Evolutionary conservation across 2,888 invertebrate genomes (phyloP), one percentile per base, ranked within the genome.

Genomic region (Teleogryllus oceanicus): DNA sequence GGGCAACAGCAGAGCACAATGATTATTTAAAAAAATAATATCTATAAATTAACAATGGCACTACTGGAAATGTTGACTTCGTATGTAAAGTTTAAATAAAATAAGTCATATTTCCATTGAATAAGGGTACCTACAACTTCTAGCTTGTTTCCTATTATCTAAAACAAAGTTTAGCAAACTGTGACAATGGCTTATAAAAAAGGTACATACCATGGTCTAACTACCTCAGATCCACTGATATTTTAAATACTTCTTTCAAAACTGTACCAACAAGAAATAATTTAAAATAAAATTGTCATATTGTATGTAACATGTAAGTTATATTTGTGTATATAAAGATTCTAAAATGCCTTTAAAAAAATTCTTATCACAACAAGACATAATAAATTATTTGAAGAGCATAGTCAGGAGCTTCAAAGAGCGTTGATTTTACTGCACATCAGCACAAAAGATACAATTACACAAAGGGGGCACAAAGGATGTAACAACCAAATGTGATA

Each of bases 271-370:
- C 62, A 62, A 18, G 62, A 62, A 62, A n/a, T 62, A 62, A 62
- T 62, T 62, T 18, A n/a, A 62, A 62, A 62, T 62, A 62, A 62
- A 62, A 62, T 62, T 62, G 62, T 62, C 62, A 62, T 62, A 62
- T 62, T 18, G n/a, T 62, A 11, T 24, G 49, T 77, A 13, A 12
- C n/a, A 49, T 51, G 16, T 77, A 77, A 50, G 49, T 77, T 77
- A 50, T 78, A 78, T n/a, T 78, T n/a, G 50, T 77, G 51, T 51
- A 51, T 78, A 51, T 50, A 78, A 78, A 50, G 78, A 50, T 78
- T 50, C 62, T 62, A 62, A 62, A 62, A 18, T 62, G 16, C 62
- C 13, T 62, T 37, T 37, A 37, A 62, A 62, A 62, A 62, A 62
- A 62, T 62, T 62, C 62, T 62, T 62, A n/a, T 62, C 62, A 62